Conservation (phyloP, 2,888 invertebrate species). For the Mayetiola destructor region DNA sequence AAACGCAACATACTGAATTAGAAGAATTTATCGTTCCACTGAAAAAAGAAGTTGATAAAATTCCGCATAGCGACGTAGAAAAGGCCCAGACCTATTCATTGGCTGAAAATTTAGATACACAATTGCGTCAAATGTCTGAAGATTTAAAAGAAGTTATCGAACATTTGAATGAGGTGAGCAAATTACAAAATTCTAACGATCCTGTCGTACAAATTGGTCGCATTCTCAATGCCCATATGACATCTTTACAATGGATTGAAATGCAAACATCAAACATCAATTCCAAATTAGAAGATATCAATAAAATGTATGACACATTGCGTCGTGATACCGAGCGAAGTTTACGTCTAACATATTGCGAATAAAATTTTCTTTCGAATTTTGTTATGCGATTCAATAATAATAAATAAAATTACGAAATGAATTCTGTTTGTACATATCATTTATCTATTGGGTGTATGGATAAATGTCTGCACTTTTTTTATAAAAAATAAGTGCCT, state of each 20-base stretch:
- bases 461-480: too few species aligned
- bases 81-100: constrained; percentile 82
- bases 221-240: constrained; percentile 92
- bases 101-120: constrained; percentile 81
- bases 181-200: constrained; percentile 67
- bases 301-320: constrained; percentile 62
- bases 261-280: constrained; percentile 63
- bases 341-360: constrained; percentile 45
- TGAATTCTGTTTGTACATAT: too few species aligned
- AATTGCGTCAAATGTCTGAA: constrained; percentile 86
- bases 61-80: constrained; percentile 67
- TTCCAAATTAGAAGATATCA: constrained; percentile 65
- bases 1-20: constrained; percentile 82
- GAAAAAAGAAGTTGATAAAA: constrained; percentile 60
- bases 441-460: too few species aligned
- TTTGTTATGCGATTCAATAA: too few species aligned
- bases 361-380: constrained; percentile 23
- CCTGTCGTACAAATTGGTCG: constrained; percentile 86
- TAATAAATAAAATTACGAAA: too few species aligned
- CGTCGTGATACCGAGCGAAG: constrained; percentile 59
- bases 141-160: constrained; percentile 91
- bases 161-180: constrained; percentile 78
- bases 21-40: constrained; percentile 74
- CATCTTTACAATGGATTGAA: constrained; percentile 89
- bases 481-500: too few species aligned